phyloP scores from a whole-genome alignment of 2,113 vertebrate genomes.

The Gymnobelideus leadbeateri region DNA sequence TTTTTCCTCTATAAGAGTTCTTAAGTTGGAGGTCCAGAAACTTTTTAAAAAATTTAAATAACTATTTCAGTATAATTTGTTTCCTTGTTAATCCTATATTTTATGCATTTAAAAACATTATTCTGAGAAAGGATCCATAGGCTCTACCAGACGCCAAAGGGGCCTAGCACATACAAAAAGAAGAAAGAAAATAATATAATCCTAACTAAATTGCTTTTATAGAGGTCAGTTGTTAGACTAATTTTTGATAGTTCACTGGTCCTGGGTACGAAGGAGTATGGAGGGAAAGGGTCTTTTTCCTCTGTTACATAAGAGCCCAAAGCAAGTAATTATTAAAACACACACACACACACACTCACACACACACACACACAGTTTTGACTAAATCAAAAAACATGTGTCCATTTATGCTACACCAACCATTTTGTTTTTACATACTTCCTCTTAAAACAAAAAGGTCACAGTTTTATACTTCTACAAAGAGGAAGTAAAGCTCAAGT shows the following conservation, averaged over 20 bases:
- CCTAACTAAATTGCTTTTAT: neutral
- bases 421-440: slow-evolving; percentile 63
- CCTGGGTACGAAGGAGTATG: neutral
- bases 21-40: neutral
- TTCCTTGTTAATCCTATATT: neutral
- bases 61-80: neutral
- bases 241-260: neutral
- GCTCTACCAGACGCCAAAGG: neutral
- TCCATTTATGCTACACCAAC: slow-evolving; percentile 24
- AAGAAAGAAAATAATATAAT: neutral
- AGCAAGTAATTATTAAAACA: neutral
- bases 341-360: neutral
- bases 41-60: neutral
- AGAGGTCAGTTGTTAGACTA: neutral
- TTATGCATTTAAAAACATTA: neutral
- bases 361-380: neutral
- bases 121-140: neutral
- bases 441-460: slow-evolving; percentile 61
- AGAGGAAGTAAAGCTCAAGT: slow-evolving; percentile 54
- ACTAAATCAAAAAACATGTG: neutral
- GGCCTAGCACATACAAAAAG: neutral
- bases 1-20: neutral
- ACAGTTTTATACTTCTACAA: slow-evolving; percentile 8
- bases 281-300: neutral
- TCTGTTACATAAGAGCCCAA: neutral